A percentile compares a stretch with the other conserved stretches of the same genome.
Conservation (phyloP, 2,113 vertebrate genomes). For the Azemiops feae region DNA sequence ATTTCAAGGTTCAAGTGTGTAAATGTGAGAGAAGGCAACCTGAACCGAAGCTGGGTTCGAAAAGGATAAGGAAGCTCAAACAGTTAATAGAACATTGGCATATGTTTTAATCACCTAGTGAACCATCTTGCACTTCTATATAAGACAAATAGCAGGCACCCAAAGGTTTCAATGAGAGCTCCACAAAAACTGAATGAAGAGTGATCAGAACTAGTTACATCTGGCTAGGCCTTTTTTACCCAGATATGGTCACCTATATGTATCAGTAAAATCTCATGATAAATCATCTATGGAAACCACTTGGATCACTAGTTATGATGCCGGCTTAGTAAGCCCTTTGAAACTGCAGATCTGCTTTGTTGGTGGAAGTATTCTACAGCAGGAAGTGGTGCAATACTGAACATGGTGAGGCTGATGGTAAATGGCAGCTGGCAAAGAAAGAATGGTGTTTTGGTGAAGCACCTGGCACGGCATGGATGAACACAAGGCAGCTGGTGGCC, state of each 20-base stretch:
- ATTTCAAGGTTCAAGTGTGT: background rate
- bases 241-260: background rate
- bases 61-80: background rate
- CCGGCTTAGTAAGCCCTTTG: background rate
- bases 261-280: background rate
- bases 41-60: background rate
- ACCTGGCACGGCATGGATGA: background rate
- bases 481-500: background rate
- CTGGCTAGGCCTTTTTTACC: too few relatives aligned
- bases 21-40: background rate
- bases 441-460: background rate
- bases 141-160: background rate
- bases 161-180: background rate
- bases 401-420: background rate
- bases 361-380: background rate
- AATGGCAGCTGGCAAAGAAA: background rate
- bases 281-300: background rate
- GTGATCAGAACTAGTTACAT: background rate
- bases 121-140: background rate
- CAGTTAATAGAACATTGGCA: background rate
- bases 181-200: background rate
- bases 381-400: background rate
- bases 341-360: background rate
- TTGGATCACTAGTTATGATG: background rate
- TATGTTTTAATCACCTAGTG: background rate